Conservation (phyloP, 2,888 invertebrate species). For the Orthosia incerta region DNA sequence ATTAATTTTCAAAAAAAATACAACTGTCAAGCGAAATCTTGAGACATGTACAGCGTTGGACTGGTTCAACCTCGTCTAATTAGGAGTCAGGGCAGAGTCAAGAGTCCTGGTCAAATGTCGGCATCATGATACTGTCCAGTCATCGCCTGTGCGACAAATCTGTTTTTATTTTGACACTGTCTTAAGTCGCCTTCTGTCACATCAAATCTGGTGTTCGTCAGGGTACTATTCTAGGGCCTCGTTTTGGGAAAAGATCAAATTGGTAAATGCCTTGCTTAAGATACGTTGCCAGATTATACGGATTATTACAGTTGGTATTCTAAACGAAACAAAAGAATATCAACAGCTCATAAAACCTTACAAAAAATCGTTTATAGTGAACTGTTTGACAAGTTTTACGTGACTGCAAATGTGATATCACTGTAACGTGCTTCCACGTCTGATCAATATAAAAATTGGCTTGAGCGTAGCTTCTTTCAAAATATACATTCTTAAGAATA, state of each 20-base stretch:
- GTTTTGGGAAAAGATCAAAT: background rate
- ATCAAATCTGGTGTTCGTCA: background rate
- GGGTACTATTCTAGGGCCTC: slow-evolving; percentile 1
- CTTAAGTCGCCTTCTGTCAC: background rate
- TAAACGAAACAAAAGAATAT: slow-evolving; percentile 9
- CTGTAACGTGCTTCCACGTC: slow-evolving; percentile 18
- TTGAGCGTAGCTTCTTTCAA: slow-evolving; percentile 22
- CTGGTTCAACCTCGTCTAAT: slow-evolving; percentile 10
- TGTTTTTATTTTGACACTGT: background rate
- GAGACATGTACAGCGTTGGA: slow-evolving; percentile 1
- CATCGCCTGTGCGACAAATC: background rate
- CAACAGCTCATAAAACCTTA: slow-evolving; percentile 12
- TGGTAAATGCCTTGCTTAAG: background rate
- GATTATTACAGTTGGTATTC: background rate
- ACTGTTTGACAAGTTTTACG: slow-evolving; percentile 20
- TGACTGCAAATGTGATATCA: slow-evolving; percentile 18
- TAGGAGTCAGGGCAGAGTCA: slow-evolving; percentile 16
- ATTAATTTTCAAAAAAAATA: background rate
- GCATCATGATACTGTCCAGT: background rate
- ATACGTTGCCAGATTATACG: background rate
- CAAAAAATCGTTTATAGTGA: slow-evolving; percentile 3
- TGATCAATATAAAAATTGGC: slow-evolving; percentile 45
- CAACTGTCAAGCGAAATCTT: slow-evolving; percentile 9
- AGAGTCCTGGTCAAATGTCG: background rate
- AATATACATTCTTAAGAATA: slow-evolving; percentile 29